Percentiles rank a stretch among this genome's conserved stretches.
These are phyloP conservation scores for Lepetodrilus schrolli DNA, from an alignment of 2,888 invertebrate genomes.

Conservation along the genomic window DNA sequence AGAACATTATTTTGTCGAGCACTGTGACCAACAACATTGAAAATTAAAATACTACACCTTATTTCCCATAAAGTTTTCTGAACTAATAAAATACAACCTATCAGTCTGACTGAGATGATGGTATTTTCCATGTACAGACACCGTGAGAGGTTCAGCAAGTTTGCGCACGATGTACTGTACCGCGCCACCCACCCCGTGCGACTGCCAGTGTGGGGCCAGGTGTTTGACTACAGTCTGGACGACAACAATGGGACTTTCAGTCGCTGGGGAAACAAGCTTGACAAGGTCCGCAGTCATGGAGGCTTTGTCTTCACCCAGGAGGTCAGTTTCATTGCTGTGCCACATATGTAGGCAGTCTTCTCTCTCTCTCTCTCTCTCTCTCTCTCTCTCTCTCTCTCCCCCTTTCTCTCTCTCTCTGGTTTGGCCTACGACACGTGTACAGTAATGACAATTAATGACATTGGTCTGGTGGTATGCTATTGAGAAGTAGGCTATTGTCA, in stretches of 20 bases:
- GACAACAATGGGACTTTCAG: conserved; percentile 59
- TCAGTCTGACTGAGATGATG: too few relatives aligned
- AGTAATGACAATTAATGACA: background rate
- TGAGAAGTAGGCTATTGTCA: too few relatives aligned
- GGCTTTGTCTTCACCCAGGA: conserved; percentile 69
- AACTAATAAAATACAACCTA: too few relatives aligned
- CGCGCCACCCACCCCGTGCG: conserved; percentile 66
- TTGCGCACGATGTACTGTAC: conserved; percentile 68
- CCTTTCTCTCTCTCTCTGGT: background rate
- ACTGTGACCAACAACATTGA: too few relatives aligned
- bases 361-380: background rate
- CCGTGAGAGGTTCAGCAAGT: conserved; percentile 68
- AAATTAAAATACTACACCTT: too few relatives aligned
- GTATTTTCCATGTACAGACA: conserved; percentile 54
- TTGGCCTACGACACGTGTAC: background rate
- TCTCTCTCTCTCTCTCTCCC: background rate
- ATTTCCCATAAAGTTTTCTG: too few relatives aligned
- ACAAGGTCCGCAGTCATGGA: conserved; percentile 55
- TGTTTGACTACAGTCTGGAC: conserved; percentile 71
- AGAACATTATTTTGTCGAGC: too few relatives aligned
- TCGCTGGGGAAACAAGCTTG: conserved; percentile 66
- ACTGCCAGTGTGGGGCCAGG: conserved; percentile 64
- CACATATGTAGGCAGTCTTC: too few relatives aligned
- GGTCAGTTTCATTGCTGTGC: conserved; percentile 55
- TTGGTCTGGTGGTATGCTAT: too few relatives aligned